Evolutionary conservation across 2,113 vertebrate genomes (phyloP), one percentile per base, ranked within the genome.

Genomic region (Carollia perspicillata): DNA sequence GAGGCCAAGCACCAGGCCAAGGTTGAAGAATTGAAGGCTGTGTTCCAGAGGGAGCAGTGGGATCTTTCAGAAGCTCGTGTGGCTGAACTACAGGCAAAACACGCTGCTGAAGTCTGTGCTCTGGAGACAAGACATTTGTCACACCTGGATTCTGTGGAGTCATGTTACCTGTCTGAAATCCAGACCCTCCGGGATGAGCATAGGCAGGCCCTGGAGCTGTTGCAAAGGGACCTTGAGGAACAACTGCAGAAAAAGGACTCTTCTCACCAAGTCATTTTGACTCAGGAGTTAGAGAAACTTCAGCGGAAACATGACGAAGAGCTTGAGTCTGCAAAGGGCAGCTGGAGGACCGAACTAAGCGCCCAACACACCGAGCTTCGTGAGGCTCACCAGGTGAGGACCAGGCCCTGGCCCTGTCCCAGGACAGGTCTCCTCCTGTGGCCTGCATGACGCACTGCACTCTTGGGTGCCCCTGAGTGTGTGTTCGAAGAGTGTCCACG

Each of bases 141-240:
- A 33, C 99, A 98, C 95, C 98, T 99, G 98, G 99, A 99, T 93
- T 99, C 98, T 3, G 93, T 99, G 96, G 99, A 99, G 95, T 98
- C 98, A 0, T 98, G 99, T 4, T 99, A 99, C 97, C 92, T 99
- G 20, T 98, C 98, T 92, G 99, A 99, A 98, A 98, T 99, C 37
- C 99, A 99, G 97, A 98, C 95, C 1, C 81, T 99, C 4, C 98
- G 94, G 66, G 98, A 98, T 96, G 99, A 99, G 93, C 97, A 98
- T 22, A 84, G 89, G 30, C 93, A 6, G 95, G 96, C 92, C 30
- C 93, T 99, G n/a, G 98, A 98, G 20, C 98, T 98, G 80, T 97
- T 99, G 20, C 97, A 96, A 49, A 66, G 79, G 11, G 97, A 97
- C 23, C 97, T 99, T 16, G 51, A 23, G 71, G 95, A 97, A 7